Base-by-base conservation (phyloP, 2,888 invertebrate species). In the Antheraea yamamai region DNA sequence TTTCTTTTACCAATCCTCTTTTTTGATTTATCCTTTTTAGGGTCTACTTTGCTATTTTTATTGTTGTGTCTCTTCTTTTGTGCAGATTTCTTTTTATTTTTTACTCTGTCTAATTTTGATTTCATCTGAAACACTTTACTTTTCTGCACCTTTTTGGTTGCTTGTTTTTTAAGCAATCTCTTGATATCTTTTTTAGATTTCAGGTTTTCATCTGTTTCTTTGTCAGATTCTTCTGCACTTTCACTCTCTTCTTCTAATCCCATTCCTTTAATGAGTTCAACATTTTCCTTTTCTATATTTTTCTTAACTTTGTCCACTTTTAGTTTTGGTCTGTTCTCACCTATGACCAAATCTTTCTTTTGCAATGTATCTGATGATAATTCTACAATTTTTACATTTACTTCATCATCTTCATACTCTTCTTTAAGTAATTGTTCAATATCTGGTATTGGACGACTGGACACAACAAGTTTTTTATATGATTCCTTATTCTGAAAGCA, bases 121-220 rank as follows among this genome's bases (percentile, higher is more conserved):
- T 98, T 97, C 90, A 95, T 96, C 92, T 97, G 96, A 83, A 97
- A 97, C 0, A 96, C 96, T 95, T 97, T 97, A 85, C 97, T 98
- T 80, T 97, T 97, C 84, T 97, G 96, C 23, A 97, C 95, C 85
- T 96, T 96, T 82, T 97, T 96, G 0, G 97, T 95, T 0, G 97
- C 97, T 86, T 97, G 96, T 79, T 96, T 96, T 83, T 97, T 97
- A 14, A 97, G 93, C 78, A 96, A 91, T 81, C 95, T 96, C 83
- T 97, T 97, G 1, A 98, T 89, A 82, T 97, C 97, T 87, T 96
- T 97, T 85, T 96, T 96, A 2, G 95, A 94, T 88, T 91, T 89
- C 80, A 89, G 83, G 82, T 91, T 81, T 81, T 93, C 80, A 14
- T 85, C 83, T 76, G 86, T 87, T 76, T 90, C 91, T 76, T 82